phyloP scores from a whole-genome alignment of 2,888 invertebrate genomes.

The Coremacera marginata region DNA sequence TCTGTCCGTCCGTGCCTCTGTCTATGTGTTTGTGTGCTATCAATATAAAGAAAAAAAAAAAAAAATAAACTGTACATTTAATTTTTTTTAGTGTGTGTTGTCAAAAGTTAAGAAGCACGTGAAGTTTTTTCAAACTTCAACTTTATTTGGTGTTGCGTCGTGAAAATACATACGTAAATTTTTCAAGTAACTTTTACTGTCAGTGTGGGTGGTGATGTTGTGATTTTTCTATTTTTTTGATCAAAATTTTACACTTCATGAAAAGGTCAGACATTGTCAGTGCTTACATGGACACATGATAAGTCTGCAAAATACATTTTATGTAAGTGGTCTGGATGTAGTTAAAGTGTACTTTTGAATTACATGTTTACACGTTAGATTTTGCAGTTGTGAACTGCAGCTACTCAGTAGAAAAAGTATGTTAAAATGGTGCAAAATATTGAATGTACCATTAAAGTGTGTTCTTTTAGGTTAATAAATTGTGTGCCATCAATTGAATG shows the following conservation, averaged over 20 bases:
- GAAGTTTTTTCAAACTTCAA: conserved; percentile 24
- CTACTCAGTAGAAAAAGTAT: too few species aligned
- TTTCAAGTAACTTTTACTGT: neutral
- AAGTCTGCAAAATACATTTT: too few species aligned
- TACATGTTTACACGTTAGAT: too few species aligned
- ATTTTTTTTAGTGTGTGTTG: conserved; percentile 10
- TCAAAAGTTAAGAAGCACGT: conserved; percentile 42
- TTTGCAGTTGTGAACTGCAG: too few species aligned
- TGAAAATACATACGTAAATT: neutral
- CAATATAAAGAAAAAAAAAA: conserved; percentile 11
- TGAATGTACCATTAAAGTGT: too few species aligned
- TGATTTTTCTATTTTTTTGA: neutral
- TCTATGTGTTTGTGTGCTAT: conserved; percentile 35
- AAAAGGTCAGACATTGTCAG: conserved; percentile 41
- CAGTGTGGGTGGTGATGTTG: neutral
- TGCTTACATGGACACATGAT: neutral
- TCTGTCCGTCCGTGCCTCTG: conserved; percentile 43
- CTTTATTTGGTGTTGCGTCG: neutral
- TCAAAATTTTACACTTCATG: neutral
- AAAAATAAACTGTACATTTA: neutral
- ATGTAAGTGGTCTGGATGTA: too few species aligned
- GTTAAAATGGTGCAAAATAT: too few species aligned
- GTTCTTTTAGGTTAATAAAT: too few species aligned
- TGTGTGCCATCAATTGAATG: too few species aligned
- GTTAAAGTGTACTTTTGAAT: too few species aligned